phyloP scores from a whole-genome alignment of 2,113 vertebrate genomes.

The Notechis scutatus region DNA sequence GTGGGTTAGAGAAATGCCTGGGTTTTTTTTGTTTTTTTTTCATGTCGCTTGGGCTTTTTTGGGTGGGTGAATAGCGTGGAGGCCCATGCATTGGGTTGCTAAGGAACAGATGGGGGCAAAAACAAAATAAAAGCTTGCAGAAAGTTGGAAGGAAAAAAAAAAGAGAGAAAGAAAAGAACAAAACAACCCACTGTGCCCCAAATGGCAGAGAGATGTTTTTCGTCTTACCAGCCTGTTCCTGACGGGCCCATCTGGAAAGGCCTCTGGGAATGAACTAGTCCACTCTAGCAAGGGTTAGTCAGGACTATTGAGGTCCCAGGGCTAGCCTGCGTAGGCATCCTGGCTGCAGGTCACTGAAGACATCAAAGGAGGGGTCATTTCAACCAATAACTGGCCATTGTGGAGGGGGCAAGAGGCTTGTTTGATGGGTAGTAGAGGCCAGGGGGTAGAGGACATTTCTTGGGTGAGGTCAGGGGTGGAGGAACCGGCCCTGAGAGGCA shows the following conservation, averaged over 20 bases:
- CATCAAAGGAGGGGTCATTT: conserved; percentile 67
- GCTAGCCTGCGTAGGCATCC: conserved; percentile 68
- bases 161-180: not conserved
- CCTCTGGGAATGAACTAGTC: conserved; percentile 66
- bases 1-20: conserved; percentile 70
- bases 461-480: fast-evolving
- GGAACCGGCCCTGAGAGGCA: not conserved
- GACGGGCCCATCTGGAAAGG: conserved; percentile 65
- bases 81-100: conserved; percentile 69
- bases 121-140: conserved; percentile 66
- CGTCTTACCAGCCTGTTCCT: conserved; percentile 68
- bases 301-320: conserved; percentile 62
- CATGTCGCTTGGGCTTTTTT: conserved; percentile 61
- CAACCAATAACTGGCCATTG: not conserved
- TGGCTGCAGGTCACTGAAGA: conserved; percentile 68
- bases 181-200: conserved; percentile 55
- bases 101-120: conserved; percentile 57
- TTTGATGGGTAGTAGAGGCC: not conserved
- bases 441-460: not conserved
- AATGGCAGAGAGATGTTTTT: conserved; percentile 57
- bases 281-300: conserved; percentile 64
- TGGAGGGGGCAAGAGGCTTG: not conserved
- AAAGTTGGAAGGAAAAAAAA: not conserved
- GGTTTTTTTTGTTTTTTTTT: conserved; percentile 20
- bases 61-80: conserved; percentile 68